Base-by-base conservation (phyloP, 2,113 vertebrate species). In the Hucho hucho region DNA sequence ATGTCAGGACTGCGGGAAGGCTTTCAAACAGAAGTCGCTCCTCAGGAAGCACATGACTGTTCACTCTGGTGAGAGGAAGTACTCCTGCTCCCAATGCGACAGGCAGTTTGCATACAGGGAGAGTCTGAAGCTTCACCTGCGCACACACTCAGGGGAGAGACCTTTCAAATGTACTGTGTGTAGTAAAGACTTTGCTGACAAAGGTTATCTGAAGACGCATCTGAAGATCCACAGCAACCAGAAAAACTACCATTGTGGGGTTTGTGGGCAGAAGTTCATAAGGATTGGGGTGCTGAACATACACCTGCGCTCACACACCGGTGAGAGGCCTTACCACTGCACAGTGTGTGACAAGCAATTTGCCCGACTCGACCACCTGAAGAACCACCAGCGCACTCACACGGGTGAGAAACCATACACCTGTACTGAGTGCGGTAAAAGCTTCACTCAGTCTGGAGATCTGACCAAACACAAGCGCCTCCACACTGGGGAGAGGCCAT, bases 401-500 rank as follows among this genome's bases (percentile, higher is more conserved):
- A 93, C 93, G 1, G 94, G 93, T 0, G 94, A 93, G 65, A 87
- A 91, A 77, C 91, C 91, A 1, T 90, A 92, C 80, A 90, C 91
- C 75, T 94, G 93, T 83, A 83, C 68, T 70, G 91, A 88, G 77
- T 95, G 87, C 6, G 88, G 84, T 82, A 95, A 90, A 84, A 91
- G 89, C 74, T 93, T 90, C 78, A 84, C 86, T 32, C 91, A 93
- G 83, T 83, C 89, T 0, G 83, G 92, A 16, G 86, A 90, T 70
- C 84, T 94, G 77, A 88, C 89, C 64, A 92, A 92, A 74, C 93
- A 94, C 43, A 91, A 88, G 65, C 87, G 93, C 72, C 92, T 86
- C 4, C 93, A 94, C 81, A 91, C 93, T 0, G 92, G 93, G 3
- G 93, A 93, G 67, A 92, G 89, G 78, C 93, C 92, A 7, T 92